Conservation (phyloP, 2,797 vertebrate species). For the Oryzias sinensis region DNA sequence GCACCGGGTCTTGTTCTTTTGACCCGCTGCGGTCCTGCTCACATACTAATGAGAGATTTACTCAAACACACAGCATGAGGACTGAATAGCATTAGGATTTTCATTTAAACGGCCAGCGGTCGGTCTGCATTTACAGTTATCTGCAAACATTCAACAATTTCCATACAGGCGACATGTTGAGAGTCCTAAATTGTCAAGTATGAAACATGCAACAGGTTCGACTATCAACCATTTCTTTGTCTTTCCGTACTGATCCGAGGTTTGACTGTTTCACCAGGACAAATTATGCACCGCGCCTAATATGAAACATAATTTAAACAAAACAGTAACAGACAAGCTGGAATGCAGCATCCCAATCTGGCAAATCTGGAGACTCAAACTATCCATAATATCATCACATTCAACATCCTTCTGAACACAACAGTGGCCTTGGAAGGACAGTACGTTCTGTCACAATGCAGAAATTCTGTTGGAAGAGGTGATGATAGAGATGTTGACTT, state of each 20-base stretch:
- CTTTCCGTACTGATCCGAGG: no score
- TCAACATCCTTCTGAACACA: no score
- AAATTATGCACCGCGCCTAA: no score
- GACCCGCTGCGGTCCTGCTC: slow-evolving; percentile 61
- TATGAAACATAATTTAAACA: no score
- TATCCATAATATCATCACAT: no score
- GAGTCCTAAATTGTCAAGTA: slow-evolving; percentile 43
- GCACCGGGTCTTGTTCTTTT: slow-evolving; percentile 66
- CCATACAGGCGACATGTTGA: slow-evolving; percentile 25
- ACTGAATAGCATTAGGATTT: slow-evolving; percentile 34
- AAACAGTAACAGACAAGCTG: not conserved
- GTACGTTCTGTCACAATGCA: no score
- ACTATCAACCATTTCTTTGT: no score
- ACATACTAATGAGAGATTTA: slow-evolving; percentile 75
- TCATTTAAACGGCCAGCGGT: slow-evolving; percentile 28
- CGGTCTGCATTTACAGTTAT: slow-evolving; percentile 24
- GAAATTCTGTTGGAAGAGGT: no score
- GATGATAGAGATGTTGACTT: no score
- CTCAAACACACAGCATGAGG: slow-evolving; percentile 31
- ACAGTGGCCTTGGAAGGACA: no score
- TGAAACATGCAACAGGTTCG: slow-evolving; percentile 13
- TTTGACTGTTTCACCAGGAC: no score
- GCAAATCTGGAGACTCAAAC: no score
- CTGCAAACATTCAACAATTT: slow-evolving; percentile 47
- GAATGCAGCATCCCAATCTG: slow-evolving; percentile 2